Conservation (phyloP, 2,113 vertebrate species). For the Cololabis saira region DNA sequence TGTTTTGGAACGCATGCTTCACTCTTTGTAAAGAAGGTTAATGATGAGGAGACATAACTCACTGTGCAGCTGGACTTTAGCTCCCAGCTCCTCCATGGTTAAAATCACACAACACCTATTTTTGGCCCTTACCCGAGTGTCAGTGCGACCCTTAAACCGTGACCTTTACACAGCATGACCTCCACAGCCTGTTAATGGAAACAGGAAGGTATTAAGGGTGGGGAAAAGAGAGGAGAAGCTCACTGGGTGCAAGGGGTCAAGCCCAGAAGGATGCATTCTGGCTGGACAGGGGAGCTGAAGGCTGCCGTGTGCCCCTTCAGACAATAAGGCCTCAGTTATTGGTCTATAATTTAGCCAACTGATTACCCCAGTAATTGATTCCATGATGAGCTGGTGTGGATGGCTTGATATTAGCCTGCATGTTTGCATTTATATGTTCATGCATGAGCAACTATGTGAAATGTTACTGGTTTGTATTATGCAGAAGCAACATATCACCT, state of each 20-base stretch:
- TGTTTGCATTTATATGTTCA: conserved; percentile 26
- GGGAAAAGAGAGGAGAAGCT: conserved; percentile 54
- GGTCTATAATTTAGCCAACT: conserved; percentile 66
- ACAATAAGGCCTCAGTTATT: conserved; percentile 77
- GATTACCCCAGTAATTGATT: conserved; percentile 76
- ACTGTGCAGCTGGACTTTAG: conserved; percentile 19
- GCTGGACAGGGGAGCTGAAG: conserved; percentile 48
- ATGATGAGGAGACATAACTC: conserved; percentile 64
- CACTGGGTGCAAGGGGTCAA: conserved; percentile 65
- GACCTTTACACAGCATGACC: conserved; percentile 76
- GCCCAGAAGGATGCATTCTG: conserved; percentile 68
- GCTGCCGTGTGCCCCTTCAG: conserved; percentile 49
- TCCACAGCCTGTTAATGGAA: conserved; percentile 68
- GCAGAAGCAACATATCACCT: conserved; percentile 14
- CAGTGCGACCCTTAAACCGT: conserved; percentile 64
- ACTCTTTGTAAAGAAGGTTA: conserved; percentile 23
- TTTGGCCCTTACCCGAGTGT: conserved; percentile 64
- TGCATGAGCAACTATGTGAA: conserved; percentile 24
- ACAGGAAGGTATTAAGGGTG: conserved; percentile 78
- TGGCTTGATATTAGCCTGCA: conserved; percentile 30
- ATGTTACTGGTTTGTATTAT: conserved; percentile 35
- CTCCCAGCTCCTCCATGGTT: conserved; percentile 56
- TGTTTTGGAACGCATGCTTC: conserved; percentile 14
- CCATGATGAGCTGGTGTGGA: conserved; percentile 78
- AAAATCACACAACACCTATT: conserved; percentile 74